Conservation (phyloP, 2,888 invertebrate genomes). For the Drosophila leonis region DNA sequence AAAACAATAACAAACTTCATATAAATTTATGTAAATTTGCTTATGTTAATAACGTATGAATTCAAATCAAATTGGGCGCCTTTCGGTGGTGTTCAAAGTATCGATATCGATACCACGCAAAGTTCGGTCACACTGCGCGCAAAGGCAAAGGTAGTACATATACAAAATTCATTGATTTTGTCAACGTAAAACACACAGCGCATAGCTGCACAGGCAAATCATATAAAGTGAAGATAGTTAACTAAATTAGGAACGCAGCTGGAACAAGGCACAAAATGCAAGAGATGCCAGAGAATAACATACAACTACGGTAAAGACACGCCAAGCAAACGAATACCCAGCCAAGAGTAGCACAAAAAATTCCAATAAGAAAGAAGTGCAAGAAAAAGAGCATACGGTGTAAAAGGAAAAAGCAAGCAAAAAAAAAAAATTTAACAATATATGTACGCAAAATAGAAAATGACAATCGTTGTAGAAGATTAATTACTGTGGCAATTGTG, state of each 20-base stretch:
- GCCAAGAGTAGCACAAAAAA: conserved; percentile 46
- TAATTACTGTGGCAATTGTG: conserved; percentile 49
- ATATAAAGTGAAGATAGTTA: conserved; percentile 61
- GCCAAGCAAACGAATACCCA: conserved; percentile 22
- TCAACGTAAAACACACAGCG: conserved; percentile 73
- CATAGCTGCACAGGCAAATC: conserved; percentile 62
- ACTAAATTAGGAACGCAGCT: conserved; percentile 54
- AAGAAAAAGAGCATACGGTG: conserved; percentile 62
- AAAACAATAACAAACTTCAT: neutral
- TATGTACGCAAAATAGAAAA: conserved; percentile 49
- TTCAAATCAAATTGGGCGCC: conserved; percentile 22
- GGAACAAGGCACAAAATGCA: conserved; percentile 49
- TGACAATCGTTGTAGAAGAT: conserved; percentile 61
- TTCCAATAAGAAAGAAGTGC: conserved; percentile 61
- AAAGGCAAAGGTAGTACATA: conserved; percentile 66
- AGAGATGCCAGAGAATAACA: conserved; percentile 15
- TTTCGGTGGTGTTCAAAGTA: neutral
- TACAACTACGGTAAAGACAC: conserved; percentile 33
- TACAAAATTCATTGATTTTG: conserved; percentile 84
- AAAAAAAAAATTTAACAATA: conserved; percentile 23
- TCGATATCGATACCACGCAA: conserved; percentile 19
- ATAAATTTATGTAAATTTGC: neutral
- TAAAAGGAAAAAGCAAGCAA: conserved; percentile 39
- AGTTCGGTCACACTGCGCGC: conserved; percentile 43
- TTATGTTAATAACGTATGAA: neutral